Percentiles rank a stretch among this genome's conserved stretches.
Evolutionary conservation across 2,797 vertebrate genomes (phyloP).

Genomic region (Phylloscopus collybita): DNA sequence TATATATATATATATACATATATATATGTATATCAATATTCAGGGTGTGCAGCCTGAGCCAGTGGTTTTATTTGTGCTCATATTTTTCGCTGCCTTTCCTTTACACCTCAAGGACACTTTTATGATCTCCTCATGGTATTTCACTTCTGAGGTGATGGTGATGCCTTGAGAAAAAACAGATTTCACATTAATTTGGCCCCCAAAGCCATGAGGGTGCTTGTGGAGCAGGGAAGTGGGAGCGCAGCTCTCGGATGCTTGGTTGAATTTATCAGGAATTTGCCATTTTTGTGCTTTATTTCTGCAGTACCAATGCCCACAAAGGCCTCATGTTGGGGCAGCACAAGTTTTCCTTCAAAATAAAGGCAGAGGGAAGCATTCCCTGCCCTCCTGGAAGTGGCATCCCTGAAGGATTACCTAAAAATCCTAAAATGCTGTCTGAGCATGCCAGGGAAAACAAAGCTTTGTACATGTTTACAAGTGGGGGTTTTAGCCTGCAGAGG

Average conservation of each 20-base stretch:
- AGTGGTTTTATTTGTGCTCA: slow-evolving; percentile 42
- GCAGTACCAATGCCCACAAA: not conserved
- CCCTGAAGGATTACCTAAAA: not conserved
- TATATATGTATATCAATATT: not conserved
- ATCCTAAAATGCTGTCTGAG: not conserved
- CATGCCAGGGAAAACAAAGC: not conserved
- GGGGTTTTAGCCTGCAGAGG: not conserved
- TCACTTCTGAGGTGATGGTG: slow-evolving; percentile 25
- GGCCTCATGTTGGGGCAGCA: not conserved
- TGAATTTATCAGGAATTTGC: not conserved
- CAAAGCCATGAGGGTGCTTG: not conserved
- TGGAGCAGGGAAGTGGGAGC: not conserved
- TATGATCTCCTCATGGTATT: slow-evolving; percentile 38
- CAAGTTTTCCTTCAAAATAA: not conserved
- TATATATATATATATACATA: no score
- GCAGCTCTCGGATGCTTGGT: not conserved
- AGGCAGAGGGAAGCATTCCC: not conserved
- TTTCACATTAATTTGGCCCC: slow-evolving; percentile 21
- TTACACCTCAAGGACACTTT: slow-evolving; percentile 47
- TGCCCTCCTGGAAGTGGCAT: not conserved
- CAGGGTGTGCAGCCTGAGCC: not conserved
- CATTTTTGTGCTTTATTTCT: not conserved
- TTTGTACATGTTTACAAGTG: not conserved
- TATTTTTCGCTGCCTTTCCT: slow-evolving; percentile 54
- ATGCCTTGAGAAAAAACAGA: slow-evolving; percentile 56